phyloP scores from a whole-genome alignment of 2,888 invertebrate genomes.

The Bursaphelenchus okinawaensis region DNA sequence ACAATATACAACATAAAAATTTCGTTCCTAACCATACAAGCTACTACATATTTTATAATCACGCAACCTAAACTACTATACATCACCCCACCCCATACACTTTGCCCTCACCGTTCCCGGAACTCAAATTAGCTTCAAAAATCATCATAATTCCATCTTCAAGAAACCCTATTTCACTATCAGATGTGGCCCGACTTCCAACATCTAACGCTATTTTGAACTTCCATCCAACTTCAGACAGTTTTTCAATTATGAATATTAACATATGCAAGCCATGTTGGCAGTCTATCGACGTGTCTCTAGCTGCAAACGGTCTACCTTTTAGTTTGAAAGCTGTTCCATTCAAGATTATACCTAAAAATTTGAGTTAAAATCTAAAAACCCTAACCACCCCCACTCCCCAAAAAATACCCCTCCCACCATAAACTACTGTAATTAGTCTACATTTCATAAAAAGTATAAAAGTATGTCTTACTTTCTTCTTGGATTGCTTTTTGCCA shows the following conservation, averaged over 20 bases:
- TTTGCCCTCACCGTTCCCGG: background rate
- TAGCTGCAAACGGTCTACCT: slow-evolving; percentile 7
- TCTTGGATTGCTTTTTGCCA: slow-evolving; percentile 13
- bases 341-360: slow-evolving; percentile 3
- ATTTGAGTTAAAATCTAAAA: background rate
- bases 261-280: slow-evolving; percentile 6
- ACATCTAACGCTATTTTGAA: background rate
- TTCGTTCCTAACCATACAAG: no score
- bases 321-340: slow-evolving; percentile 6
- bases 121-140: background rate
- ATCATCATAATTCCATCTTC: background rate
- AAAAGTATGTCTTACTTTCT: slow-evolving; percentile 14
- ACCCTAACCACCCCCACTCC: no score
- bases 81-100: background rate
- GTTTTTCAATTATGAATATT: slow-evolving; percentile 12
- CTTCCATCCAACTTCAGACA: background rate
- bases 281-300: slow-evolving; percentile 10
- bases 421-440: no score
- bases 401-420: no score
- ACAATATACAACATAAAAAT: no score
- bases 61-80: no score
- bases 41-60: no score
- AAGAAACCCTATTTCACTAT: slow-evolving; percentile 4
- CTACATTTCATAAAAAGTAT: no score
- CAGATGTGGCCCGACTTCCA: background rate